Conservation (phyloP, 2,888 invertebrate species). For the Hyles lineata region DNA sequence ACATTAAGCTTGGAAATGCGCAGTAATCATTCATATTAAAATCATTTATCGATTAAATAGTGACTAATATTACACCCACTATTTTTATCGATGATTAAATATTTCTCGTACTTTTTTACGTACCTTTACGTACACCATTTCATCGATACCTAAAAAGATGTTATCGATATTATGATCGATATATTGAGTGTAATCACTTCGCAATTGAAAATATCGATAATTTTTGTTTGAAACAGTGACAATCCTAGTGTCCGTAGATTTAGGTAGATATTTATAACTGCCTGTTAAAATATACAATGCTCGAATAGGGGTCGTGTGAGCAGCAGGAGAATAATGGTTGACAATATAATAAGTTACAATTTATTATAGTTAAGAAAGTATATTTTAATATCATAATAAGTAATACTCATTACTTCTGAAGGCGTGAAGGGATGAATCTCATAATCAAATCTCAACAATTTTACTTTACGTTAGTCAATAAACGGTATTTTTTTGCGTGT, state of each 20-base stretch:
- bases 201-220: neutral
- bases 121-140: neutral
- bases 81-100: neutral
- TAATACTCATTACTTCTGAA: conserved; percentile 45
- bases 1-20: neutral
- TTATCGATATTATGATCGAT: neutral
- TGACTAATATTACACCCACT: neutral
- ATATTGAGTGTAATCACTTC: neutral
- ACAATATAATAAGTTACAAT: conserved; percentile 59
- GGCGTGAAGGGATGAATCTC: neutral
- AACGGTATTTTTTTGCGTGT: no score
- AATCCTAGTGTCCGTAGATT: conserved; percentile 13
- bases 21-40: neutral
- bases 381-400: conserved; percentile 39
- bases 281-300: conserved; percentile 21
- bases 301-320: conserved; percentile 57
- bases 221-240: neutral
- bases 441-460: neutral
- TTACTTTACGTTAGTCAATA: no score
- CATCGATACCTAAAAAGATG: neutral
- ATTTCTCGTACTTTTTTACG: neutral
- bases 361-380: conserved; percentile 40
- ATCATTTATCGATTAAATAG: neutral
- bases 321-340: conserved; percentile 82
- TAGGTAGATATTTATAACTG: conserved; percentile 22